Base-by-base conservation (phyloP, 2,113 vertebrate genomes). In the Lophius piscatorius region DNA sequence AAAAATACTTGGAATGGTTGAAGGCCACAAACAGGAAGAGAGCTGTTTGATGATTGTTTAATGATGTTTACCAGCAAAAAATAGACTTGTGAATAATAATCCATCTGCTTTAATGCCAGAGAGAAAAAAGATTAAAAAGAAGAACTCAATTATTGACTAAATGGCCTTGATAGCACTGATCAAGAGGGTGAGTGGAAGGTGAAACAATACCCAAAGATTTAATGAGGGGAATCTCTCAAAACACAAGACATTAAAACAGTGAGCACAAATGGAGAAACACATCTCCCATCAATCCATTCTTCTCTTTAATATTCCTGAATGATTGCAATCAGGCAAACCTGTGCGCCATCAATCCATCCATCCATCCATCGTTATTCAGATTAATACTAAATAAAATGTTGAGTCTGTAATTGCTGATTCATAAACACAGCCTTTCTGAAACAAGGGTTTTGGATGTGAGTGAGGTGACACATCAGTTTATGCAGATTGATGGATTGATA, bases 51-150 rank as follows among this genome's bases (percentile, higher is more conserved):
- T 59, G 46, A 18, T 5, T 23, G 13, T 18, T 1, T 72, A 52
- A 59, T 52, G 40, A 52, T 58, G 69, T 51, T 58, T 51, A 59
- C 34, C 23, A 21, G 24, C n/a, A 29, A 61, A 5, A 63, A 47
- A 59, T 11, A 22, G 20, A 65, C 2, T 7, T 3, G 22, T 35
- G 23, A 36, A 40, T 22, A 52, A 58, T 34, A 46, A 59, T 59
- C 16, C 29, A 23, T 38, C 31, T 13, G 44, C 50, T 63, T 63
- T 58, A 60, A 63, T 55, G 49, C 49, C 18, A 6, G 8, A 18
- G 5, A 28, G 44, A 49, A 9, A 38, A 23, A 35, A 41, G 40
- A 34, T 41, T 20, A 21, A 31, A 31, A 31, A 8, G 5, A 49
- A 49, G 12, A 41, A 28, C 17, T 36, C 20, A 20, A 38, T 52